Base-by-base conservation (phyloP, 2,113 vertebrate genomes). In the Chrysochloris asiatica region DNA sequence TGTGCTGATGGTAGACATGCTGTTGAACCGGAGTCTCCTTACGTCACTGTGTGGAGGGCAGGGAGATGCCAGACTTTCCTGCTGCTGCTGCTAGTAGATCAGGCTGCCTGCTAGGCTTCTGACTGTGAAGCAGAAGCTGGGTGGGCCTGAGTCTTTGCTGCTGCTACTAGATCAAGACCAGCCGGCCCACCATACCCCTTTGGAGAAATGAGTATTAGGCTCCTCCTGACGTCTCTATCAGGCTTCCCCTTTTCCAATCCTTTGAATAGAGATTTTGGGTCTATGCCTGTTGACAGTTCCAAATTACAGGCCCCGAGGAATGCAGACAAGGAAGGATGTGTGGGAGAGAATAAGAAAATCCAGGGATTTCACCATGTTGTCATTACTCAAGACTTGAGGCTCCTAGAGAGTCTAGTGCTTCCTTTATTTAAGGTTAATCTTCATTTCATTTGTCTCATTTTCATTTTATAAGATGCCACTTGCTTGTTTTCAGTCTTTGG, bases 181-280 rank as follows among this genome's bases (percentile, higher is more conserved):
- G 43, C 38, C 24, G 22, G 77, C 90, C 24, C 56, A 43, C 13
- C 6, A 8, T 38, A n/a, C 16, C 38, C 47, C 75, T 38, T 5
- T 14, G n/a, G n/a, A 6, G 12, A 45, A 72, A 47, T 0, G 1
- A 33, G n/a, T 13, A 6, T 22, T 8, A 0, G 28, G 43, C 19
- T 50, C 52, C 65, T 45, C 28, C 11, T 8, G n/a, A 43, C 36
- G 43, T 41, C 61, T 85, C 50, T 69, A 3, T 19, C 41, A 26
- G 90, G 45, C 30, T 75, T 45, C 52, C 11, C 22, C 30, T 24
- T 67, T 36, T 43, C n/a, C n/a, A n/a, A n/a, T n/a, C 76, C 59
- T 6, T 36, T 22, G 4, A 8, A 6, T 13, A 79, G 22, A 13
- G 47, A 38, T 28, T 63, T 63, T 79, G 11, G 30, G 76, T 71